Base-by-base conservation (phyloP, 1,140 invertebrate genomes). In the Oreohelix idahoensis region DNA sequence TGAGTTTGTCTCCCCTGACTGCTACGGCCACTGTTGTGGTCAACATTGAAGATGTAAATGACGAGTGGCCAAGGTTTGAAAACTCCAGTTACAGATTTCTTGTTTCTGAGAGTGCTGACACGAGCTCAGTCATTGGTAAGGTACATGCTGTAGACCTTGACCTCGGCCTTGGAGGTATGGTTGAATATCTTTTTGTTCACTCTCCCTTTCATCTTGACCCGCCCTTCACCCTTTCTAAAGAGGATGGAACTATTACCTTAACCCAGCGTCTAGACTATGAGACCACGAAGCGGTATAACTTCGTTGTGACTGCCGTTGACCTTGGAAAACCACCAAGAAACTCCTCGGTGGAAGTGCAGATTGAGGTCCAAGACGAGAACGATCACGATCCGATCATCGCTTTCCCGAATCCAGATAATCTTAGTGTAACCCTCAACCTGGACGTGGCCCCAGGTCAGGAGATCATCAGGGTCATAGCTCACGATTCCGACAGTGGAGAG, bases 141-240 rank as follows among this genome's bases (percentile, higher is more conserved):
- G 98, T 99, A 89, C 94, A 95, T 79, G 98, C 98, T 0, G 95
- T 94, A 0, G 98, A 99, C 93, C 94, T 94, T n/a, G 98, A 99
- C 93, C 93, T 98, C 39, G 98, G 97, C 0, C 93, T 96, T 0
- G 99, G 99, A 91, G 96, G 96, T 87, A 96, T 97, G 90, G 93
- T 99, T 11, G 94, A 95, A 1, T 98, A 96, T 92, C 94, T 96
- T 90, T 94, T 98, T 0, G 95, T 83, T 42, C 97, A 94, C 35
- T 73, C 63, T n/a, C 45, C 75, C 32, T 11, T 38, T 0, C 53
- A 78, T 1, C 58, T 63, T 20, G 39, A 76, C 23, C 80, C 83
- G 17, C 73, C 80, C 2, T 78, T 79, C 23, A 39, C 82, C 0
- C n/a, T 86, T 15, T 76, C 78, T 23, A 58, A 78, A 17, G 51